phyloP scores from a whole-genome alignment of 2,113 vertebrate species.

The Tautogolabrus adspersus region DNA sequence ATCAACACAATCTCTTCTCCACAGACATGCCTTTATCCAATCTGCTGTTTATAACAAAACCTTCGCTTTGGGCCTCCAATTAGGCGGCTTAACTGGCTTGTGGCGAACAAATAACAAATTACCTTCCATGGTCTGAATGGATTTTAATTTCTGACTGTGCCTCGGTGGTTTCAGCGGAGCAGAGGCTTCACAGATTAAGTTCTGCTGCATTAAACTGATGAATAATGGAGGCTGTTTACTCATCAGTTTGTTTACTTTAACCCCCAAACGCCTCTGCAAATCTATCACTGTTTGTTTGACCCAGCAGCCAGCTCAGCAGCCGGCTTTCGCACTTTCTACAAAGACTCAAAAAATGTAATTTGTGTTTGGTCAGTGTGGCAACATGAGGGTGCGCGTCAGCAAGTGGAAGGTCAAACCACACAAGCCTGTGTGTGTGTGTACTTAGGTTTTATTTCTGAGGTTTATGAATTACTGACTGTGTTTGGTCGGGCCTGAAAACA shows the following conservation, averaged over 20 bases:
- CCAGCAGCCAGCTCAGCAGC: not conserved
- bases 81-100: constrained; percentile 50
- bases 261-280: not conserved
- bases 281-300: constrained; percentile 30
- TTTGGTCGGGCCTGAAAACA: constrained; percentile 32
- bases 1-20: constrained; percentile 48
- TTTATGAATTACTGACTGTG: constrained; percentile 19
- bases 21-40: constrained; percentile 56
- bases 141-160: constrained; percentile 54
- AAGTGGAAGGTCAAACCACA: constrained; percentile 39
- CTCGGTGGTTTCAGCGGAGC: not conserved
- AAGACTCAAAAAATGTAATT: constrained; percentile 25
- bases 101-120: constrained; percentile 65
- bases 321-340: constrained; percentile 17
- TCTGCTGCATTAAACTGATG: constrained; percentile 43
- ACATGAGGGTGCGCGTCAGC: not conserved
- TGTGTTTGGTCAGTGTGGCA: constrained; percentile 1
- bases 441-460: constrained; percentile 31
- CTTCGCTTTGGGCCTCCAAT: constrained; percentile 51
- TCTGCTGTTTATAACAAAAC: constrained; percentile 53
- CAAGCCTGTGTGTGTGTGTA: constrained; percentile 42
- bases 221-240: constrained; percentile 54
- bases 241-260: constrained; percentile 47
- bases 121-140: constrained; percentile 27
- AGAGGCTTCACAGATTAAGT: constrained; percentile 6